Conservation (phyloP, 2,113 vertebrate species). For the Leptosomus discolor region DNA sequence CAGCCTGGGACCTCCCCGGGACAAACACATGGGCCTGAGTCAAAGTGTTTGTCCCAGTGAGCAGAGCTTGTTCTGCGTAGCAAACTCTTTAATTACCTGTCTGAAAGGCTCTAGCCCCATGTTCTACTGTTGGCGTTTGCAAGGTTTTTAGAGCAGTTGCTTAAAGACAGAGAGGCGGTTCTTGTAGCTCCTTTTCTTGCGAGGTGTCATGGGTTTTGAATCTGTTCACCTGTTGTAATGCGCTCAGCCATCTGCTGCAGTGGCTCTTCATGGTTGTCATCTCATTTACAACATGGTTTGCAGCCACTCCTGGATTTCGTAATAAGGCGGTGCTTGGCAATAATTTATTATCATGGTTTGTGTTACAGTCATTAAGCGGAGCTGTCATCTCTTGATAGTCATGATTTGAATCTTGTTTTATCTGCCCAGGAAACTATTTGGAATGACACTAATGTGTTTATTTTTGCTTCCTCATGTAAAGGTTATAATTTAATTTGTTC, state of each 20-base stretch:
- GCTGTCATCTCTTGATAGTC: neutral
- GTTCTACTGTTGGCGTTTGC: neutral
- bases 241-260: neutral
- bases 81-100: neutral
- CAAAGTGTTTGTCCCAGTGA: neutral
- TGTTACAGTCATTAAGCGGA: neutral
- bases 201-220: neutral
- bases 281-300: fast-evolving
- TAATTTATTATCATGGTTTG: neutral
- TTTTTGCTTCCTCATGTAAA: neutral
- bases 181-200: neutral
- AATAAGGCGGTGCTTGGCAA: neutral
- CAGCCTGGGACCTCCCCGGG: neutral
- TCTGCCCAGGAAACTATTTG: neutral
- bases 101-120: neutral
- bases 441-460: neutral
- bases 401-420: neutral
- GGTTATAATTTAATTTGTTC: neutral
- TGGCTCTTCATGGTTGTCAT: neutral
- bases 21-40: fast-evolving
- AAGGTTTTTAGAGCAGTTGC: neutral
- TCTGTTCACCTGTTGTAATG: neutral
- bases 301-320: neutral
- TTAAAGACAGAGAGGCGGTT: neutral
- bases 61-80: neutral